Evolutionary conservation across 2,113 vertebrate species (phyloP).

Genomic region (Thamnaconus septentrionalis): DNA sequence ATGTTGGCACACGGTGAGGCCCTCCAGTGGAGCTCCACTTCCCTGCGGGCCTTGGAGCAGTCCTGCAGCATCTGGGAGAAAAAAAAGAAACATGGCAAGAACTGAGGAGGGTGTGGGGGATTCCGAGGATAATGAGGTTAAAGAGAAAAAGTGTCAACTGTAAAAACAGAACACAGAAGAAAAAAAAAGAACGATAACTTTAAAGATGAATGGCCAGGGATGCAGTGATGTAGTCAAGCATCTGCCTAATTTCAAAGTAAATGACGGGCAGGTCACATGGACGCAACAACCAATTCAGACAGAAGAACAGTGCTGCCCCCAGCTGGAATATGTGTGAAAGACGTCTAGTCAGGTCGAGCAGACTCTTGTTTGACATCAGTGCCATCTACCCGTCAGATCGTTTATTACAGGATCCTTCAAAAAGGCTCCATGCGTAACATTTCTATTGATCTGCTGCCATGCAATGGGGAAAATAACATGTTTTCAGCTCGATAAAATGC

Average conservation of each 20-base stretch:
- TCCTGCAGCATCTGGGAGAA: constrained; percentile 91
- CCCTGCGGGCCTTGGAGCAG: constrained; percentile 92
- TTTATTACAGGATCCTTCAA: too few relatives aligned
- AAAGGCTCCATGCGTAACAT: too few relatives aligned
- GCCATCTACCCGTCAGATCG: too few relatives aligned
- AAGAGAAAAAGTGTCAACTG: background rate
- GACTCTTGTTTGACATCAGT: too few relatives aligned
- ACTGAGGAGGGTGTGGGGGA: too few relatives aligned
- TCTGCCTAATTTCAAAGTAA: background rate
- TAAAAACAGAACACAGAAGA: background rate
- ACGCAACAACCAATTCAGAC: background rate
- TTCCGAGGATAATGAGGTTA: background rate
- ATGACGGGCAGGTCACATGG: background rate
- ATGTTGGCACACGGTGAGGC: constrained; percentile 93
- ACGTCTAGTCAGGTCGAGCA: background rate
- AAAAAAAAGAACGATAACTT: background rate
- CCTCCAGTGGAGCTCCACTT: constrained; percentile 95
- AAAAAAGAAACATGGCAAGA: constrained; percentile 4
- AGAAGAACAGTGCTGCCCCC: constrained; percentile 51
- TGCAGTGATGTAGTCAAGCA: too few relatives aligned
- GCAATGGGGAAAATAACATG: too few relatives aligned
- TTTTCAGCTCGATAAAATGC: too few relatives aligned
- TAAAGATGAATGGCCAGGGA: background rate
- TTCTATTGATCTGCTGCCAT: too few relatives aligned
- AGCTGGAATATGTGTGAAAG: constrained; percentile 19